Evolutionary conservation across 2,113 vertebrate species (phyloP), one percentile per base, ranked within the genome.

Genomic region (Tetrao urogallus): DNA sequence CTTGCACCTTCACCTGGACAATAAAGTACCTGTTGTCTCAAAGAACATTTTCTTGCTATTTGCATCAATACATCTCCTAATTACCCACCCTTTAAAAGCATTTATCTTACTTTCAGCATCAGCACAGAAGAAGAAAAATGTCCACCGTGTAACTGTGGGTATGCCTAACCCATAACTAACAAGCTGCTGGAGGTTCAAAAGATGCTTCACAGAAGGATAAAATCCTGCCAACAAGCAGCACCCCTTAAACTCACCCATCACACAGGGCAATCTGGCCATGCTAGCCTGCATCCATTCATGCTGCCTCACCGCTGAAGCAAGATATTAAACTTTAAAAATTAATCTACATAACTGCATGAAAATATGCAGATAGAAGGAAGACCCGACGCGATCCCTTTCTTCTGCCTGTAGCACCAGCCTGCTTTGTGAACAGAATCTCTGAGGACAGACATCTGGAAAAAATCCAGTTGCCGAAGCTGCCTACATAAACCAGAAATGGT

Each of bases 81-180:
- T 38, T 13, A 16, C 0, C 25, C 27, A 24, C 11, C 34, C 38
- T 70, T 47, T 34, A 19, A 38, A 54, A 64, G 15, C 7, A 63
- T 28, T 91, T 6, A 30, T 48, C 74, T 93, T 48, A 20, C 64
- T 80, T 72, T 4, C 63, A 67, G 30, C 19, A 22, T 14, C 21
- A 28, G 4, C 22, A 30, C 24, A 14, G 3, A 6, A 14, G 22
- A 54, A 72, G 69, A 52, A 83, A 57, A 42, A 54, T 32, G n/a
- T 25, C 14, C 58, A 18, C 7, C 25, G 7, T 6, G 50, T 40
- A 70, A 36, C 48, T 11, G 13, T 19, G 40, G 19, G 72, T 32
- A 61, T 30, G 8, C 0, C 21, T 9, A 4, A 10, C 47, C 17
- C 13, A 0, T 47, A 5, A 65, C 82, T 42, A 3, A 2, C 22